Base-by-base conservation (phyloP, 2,797 vertebrate genomes). In the Thripadectes ignobilis region DNA sequence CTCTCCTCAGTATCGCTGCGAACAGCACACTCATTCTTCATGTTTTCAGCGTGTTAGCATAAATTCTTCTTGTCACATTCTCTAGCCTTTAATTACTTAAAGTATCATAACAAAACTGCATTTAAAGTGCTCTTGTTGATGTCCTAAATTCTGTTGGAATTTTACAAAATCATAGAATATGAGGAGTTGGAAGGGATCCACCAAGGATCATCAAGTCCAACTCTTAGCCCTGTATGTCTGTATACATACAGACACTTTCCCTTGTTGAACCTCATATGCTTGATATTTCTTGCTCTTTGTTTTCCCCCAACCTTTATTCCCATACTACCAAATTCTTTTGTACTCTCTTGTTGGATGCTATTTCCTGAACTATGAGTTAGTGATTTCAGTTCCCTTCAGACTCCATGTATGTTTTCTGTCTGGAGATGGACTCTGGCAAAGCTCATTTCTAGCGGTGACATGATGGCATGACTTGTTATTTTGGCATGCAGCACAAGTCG, bases 351-450 rank as follows among this genome's bases (percentile, higher is more conserved):
- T 43, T 90, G 77, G 85, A 65, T 30, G 34, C 34, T 66, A 45
- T 84, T 95, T 92, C 89, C 41, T 0, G 1, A 67, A n/a, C 30
- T 89, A 58, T 91, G 88, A 93, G 92, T 95, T 94, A 95, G 68
- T 54, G 77, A 87, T 94, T 82, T 92, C 57, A 93, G 94, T 95
- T 92, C 75, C 80, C 83, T 88, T 78, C 83, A 92, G 92, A 87
- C 78, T 77, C 49, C 27, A 85, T 71, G 55, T 81, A 65, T 95
- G 88, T 89, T 96, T 95, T 96, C 82, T 83, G 83, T 94, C 93
- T 96, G 92, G 92, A 91, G 92, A 80, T 49, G 65, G 80, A 93
- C 83, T 82, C 96, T 94, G 94, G 96, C 77, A 93, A 95, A 94
- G 88, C 93, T 96, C 89, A 91, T 88, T 95, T 85, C 93, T 85